Base-by-base conservation (phyloP, 2,888 invertebrate species). In the Halocaridina rubra region DNA sequence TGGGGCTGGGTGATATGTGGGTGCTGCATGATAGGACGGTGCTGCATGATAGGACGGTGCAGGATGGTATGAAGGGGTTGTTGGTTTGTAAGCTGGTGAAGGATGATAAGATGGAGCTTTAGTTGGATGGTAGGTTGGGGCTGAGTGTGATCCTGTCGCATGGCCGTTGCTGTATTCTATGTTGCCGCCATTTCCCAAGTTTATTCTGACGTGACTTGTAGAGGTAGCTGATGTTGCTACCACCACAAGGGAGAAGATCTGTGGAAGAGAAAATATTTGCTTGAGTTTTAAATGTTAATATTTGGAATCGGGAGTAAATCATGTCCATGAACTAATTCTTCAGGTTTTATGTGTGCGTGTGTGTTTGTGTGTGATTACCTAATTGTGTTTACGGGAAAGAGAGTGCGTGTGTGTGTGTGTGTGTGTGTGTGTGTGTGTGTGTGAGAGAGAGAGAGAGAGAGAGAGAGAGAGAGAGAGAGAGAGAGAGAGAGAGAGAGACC, bases 1-100 rank as follows among this genome's bases (percentile, higher is more conserved):
- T 39, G 39, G 39, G 39, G 39, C 33, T 64, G 59, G 74, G 27
- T 8, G 8, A 61, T 80, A 61, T 57, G 74, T 22, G 33, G 74
- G 74, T 8, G n/a, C 19, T 22, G 78, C 64, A 16, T 33, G 64
- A 53, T 79, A 79, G 46, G 69, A 69, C 5, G 69, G 69, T 5
- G 46, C 29, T 5, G 79, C 30, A 13, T 30, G 3, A 32, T 32
- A 76, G 5, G 76, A 57, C 2, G 32, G 76, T 1, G 29, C 30
- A 22, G 30, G 76, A 10, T n/a, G 53, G 39, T 76, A 59, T 10
- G 76, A 39, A 7, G 76, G 3, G 7, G 22, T 7, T n/a, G n/a
- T n/a, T 24, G 57, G 75, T 4, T 33, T 22, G 46, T 78, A 78
- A 5, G 78, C 19, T 27, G 79, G 79, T 8, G 24, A 13, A n/a